Base-by-base conservation (phyloP, 2,797 vertebrate genomes). In the Mareca penelope region DNA sequence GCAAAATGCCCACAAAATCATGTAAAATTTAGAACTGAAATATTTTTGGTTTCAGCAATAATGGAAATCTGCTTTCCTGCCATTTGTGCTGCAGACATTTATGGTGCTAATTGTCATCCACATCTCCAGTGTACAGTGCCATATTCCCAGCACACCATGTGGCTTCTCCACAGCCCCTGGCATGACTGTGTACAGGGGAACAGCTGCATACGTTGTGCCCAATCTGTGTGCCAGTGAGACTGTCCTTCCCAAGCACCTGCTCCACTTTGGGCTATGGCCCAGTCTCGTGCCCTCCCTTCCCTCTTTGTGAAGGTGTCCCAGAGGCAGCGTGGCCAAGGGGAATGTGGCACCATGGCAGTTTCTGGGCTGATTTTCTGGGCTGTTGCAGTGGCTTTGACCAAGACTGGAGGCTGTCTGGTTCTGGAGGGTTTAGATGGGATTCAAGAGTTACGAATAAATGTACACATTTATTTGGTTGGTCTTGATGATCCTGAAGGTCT, bases 191-290 rank as follows among this genome's bases (percentile, higher is more conserved):
- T 55, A 1, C 14, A 9, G 35, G 42, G 83, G 42, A 82, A 26
- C 11, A 59, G 60, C 15, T 0, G 0, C 39, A 15, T 37, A 7
- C 1, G 0, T 59, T 37, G 26, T 44, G 14, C 46, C 37, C 48
- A 26, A 48, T 59, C 33, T 83, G 33, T 72, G 46, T 61, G 69
- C 44, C 72, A 22, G 53, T 37, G 65, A 40, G 14, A 26, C 9
- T 57, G 35, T 29, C 69, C 50, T 67, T 90, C 55, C 23, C 31
- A 26, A 68, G 23, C 33, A 82, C 12, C 39, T 44, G 28, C 42
- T 70, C 35, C 10, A 7, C 9, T 9, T 50, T 11, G 15, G 33
- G 21, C 81, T 82, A 8, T 80, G 26, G 14, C 33, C 19, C 11
- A 48, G 37, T 44, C 26, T 73, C 2, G 1, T 1, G 6, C 7